phyloP scores from a whole-genome alignment of 2,888 invertebrate genomes.

The Cosmia pyralina region DNA sequence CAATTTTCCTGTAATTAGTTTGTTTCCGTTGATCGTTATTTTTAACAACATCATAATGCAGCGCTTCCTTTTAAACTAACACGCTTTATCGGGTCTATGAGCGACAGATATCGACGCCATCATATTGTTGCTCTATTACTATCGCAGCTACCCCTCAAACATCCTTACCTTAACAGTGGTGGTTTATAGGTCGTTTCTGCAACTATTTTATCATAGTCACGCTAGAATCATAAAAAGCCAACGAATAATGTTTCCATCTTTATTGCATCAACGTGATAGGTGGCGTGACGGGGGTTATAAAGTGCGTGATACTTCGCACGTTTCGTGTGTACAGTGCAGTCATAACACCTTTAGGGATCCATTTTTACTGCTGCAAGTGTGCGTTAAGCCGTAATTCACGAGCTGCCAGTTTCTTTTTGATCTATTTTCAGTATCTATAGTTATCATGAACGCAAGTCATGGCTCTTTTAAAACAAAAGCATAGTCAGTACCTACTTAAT shows the following conservation, averaged over 20 bases:
- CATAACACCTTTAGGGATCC: constrained; percentile 23
- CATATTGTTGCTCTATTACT: constrained; percentile 25
- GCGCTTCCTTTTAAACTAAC: constrained; percentile 15
- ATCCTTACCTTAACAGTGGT: constrained; percentile 31
- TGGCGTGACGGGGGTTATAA: constrained; percentile 55
- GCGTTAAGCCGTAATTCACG: constrained; percentile 7
- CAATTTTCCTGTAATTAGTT: constrained; percentile 47
- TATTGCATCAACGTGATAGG: constrained; percentile 59
- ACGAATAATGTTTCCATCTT: constrained; percentile 48
- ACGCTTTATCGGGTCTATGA: constrained; percentile 13
- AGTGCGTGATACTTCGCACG: constrained; percentile 43
- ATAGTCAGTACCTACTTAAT: constrained; percentile 6
- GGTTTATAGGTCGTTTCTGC: constrained; percentile 42
- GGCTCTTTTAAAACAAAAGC: constrained; percentile 25
- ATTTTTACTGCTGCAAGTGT: constrained; percentile 12
- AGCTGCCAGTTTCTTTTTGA: neutral
- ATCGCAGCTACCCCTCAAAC: constrained; percentile 33
- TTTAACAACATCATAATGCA: constrained; percentile 33
- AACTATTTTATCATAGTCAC: constrained; percentile 53
- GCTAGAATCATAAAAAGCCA: constrained; percentile 53
- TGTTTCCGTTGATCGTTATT: constrained; percentile 39
- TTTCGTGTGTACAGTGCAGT: constrained; percentile 35
- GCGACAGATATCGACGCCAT: constrained; percentile 22
- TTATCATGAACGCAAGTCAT: neutral
- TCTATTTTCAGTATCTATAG: neutral